A percentile compares a stretch with the other conserved stretches of the same genome.
Conservation (phyloP, 2,888 invertebrate genomes). For the Smittia aterrima region DNA sequence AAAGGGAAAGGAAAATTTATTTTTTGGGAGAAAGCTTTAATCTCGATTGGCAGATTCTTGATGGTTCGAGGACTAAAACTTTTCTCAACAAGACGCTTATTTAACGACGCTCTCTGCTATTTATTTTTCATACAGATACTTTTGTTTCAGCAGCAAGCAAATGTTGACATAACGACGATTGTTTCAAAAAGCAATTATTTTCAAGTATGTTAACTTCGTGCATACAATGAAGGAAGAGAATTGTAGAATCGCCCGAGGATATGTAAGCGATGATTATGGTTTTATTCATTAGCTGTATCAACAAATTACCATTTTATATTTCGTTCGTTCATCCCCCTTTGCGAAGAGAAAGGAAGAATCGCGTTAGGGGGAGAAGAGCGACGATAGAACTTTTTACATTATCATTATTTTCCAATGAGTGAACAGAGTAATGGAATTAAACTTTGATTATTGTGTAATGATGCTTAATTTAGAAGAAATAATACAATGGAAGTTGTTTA, state of each 20-base stretch:
- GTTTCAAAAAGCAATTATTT: conserved; percentile 36
- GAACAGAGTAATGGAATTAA: not conserved
- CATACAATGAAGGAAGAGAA: not conserved
- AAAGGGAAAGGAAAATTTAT: not conserved
- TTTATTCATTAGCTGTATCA: conserved; percentile 27
- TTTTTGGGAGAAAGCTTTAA: too few species aligned
- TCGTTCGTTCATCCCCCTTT: not conserved
- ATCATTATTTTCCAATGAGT: not conserved
- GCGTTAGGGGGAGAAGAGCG: not conserved
- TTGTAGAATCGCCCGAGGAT: not conserved
- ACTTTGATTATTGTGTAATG: conserved; percentile 12
- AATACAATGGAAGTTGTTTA: not conserved
- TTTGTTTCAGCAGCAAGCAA: not conserved
- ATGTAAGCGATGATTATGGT: conserved; percentile 40
- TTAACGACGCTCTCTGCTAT: too few species aligned
- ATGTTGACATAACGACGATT: conserved; percentile 18
- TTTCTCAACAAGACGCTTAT: too few species aligned
- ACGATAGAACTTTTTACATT: conserved; percentile 10
- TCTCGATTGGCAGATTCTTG: too few species aligned
- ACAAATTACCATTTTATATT: conserved; percentile 5
- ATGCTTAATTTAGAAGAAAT: not conserved
- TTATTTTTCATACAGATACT: not conserved
- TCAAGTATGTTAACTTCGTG: conserved; percentile 26
- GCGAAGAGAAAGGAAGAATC: not conserved
- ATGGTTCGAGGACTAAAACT: too few species aligned